Base-by-base conservation (phyloP, 2,888 invertebrate species). In the Amphipyra berbera region DNA sequence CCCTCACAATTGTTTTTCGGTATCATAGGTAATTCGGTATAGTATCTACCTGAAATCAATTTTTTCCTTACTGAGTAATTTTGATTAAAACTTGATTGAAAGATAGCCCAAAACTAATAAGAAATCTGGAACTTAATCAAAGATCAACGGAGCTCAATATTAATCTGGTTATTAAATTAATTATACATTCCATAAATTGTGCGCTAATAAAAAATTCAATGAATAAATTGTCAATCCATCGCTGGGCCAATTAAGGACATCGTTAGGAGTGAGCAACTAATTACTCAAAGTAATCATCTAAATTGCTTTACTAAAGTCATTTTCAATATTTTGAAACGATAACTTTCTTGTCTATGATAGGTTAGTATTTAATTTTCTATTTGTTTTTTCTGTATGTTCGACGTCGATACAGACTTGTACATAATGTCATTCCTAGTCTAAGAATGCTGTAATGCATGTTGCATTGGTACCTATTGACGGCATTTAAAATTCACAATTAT, bases 131-230 rank as follows among this genome's bases (percentile, higher is more conserved):
- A 40, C 30, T 27, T 14, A 37, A 56, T 62, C 13, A 65, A 59
- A 48, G 30, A 40, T 45, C 14, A 40, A 46, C 13, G 38, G 10
- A 46, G 9, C 42, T 53, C 46, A 52, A 73, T 57, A 61, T 73
- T 30, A 69, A 68, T 44, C 15, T 42, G 40, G 47, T 52, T 45
- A 72, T 64, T 58, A 35, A 68, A 72, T 72, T 48, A 53, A 61
- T 73, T 69, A 72, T 61, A 50, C 69, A 73, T 72, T 64, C 73
- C 69, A 61, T 73, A 69, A 73, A 61, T 53, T 57, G 37, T 47
- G 27, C 33, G 8, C 42, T 56, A 46, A 49, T 73, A 69, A 69
- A 56, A 73, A 65, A 58, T 53, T 65, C 52, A 46, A 73, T 65
- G 60, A 73, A 69, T 73, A 65, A 64, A 68, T 73, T 71, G 49